Evolutionary conservation across 2,888 invertebrate species (phyloP).

Genomic region (Melikaiella ostensackeni): DNA sequence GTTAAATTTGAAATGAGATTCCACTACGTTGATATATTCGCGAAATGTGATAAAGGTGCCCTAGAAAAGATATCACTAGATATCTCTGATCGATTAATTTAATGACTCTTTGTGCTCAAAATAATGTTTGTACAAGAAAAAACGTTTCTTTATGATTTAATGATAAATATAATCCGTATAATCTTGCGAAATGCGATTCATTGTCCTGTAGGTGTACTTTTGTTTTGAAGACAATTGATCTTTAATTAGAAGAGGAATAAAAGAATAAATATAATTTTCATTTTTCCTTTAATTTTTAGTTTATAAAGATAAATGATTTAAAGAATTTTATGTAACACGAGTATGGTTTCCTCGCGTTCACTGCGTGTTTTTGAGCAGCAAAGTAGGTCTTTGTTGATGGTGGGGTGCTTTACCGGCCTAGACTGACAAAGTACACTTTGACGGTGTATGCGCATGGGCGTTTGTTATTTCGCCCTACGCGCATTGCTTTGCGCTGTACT

Average conservation of each 20-base stretch:
- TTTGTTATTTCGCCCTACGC: too few relatives aligned
- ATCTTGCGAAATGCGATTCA: not conserved
- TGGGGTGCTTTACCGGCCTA: too few relatives aligned
- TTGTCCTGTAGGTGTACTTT: not conserved
- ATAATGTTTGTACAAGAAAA: not conserved
- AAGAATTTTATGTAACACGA: too few relatives aligned
- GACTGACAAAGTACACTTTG: too few relatives aligned
- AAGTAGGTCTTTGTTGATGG: too few relatives aligned
- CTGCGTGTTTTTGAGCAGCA: too few relatives aligned
- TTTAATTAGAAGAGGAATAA: not conserved
- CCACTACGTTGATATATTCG: conserved; percentile 47
- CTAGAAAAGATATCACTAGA: not conserved
- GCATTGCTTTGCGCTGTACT: too few relatives aligned
- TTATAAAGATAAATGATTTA: too few relatives aligned
- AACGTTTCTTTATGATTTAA: not conserved
- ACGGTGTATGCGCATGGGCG: too few relatives aligned
- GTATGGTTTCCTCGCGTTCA: too few relatives aligned
- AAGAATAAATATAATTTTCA: too few relatives aligned
- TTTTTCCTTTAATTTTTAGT: too few relatives aligned
- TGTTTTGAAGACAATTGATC: not conserved
- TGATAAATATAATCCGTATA: not conserved
- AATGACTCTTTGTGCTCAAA: not conserved
- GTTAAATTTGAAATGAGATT: conserved; percentile 53
- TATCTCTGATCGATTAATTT: not conserved
- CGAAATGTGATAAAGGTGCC: not conserved